These are phyloP conservation scores for Lophotis ruficrista DNA, from an alignment of 2,113 vertebrate species.

Conservation along the genomic window DNA sequence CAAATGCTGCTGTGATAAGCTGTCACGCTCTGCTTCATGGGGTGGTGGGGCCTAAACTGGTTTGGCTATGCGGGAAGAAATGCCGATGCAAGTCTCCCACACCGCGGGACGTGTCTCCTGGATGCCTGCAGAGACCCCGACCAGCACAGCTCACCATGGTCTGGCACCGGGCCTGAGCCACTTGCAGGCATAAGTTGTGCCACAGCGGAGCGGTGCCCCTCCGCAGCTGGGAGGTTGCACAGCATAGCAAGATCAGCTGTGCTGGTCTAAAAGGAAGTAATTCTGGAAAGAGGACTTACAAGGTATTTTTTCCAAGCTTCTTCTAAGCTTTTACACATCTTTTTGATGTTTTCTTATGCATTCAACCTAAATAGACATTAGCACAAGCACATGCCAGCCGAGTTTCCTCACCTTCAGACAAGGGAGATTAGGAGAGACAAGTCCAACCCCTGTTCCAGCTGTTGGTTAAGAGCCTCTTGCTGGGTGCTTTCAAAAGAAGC, in stretches of 20 bases:
- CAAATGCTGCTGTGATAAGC: neutral
- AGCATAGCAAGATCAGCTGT: neutral
- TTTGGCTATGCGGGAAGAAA: neutral
- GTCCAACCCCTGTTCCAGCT: neutral
- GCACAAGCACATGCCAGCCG: neutral
- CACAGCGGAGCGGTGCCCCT: neutral
- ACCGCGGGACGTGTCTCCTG: accelerated
- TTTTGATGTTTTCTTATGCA: neutral
- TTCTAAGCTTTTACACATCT: too few relatives aligned
- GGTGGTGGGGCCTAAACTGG: neutral
- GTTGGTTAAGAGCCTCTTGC: neutral
- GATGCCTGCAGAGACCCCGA: neutral
- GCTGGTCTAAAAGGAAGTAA: too few relatives aligned
- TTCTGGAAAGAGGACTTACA: too few relatives aligned
- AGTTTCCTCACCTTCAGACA: neutral
- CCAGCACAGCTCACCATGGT: neutral
- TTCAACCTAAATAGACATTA: neutral
- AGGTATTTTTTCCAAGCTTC: too few relatives aligned
- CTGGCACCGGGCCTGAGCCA: accelerated
- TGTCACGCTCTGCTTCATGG: neutral
- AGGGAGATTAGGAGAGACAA: neutral
- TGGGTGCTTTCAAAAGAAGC: neutral
- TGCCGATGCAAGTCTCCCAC: neutral
- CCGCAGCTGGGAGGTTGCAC: neutral
- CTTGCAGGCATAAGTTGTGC: neutral